phyloP scores from a whole-genome alignment of 2,113 vertebrate genomes.

The Puntigrus tetrazona region DNA sequence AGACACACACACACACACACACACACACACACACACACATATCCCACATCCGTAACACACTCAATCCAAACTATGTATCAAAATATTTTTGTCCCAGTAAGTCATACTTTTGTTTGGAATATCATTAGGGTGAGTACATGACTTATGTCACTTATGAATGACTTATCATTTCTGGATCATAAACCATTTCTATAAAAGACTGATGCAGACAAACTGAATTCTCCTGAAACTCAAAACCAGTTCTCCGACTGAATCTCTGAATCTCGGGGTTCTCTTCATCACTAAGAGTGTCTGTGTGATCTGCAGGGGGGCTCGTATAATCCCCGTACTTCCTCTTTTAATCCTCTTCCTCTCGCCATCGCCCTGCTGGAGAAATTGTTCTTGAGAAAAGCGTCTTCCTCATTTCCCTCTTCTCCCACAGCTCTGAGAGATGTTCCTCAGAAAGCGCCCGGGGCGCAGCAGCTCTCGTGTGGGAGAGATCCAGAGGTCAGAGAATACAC shows the following conservation, averaged over 20 bases:
- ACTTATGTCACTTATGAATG: not conserved
- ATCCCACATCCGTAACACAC: too few species aligned
- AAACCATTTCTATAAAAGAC: not conserved
- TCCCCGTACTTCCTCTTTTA: conserved; percentile 69
- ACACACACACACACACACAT: too few species aligned
- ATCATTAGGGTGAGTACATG: not conserved
- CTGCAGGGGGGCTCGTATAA: conserved; percentile 55
- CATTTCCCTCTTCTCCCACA: conserved; percentile 74
- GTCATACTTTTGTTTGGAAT: not conserved
- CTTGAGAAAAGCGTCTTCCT: conserved; percentile 64
- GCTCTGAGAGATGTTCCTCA: conserved; percentile 74
- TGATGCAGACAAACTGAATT: not conserved
- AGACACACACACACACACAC: too few species aligned
- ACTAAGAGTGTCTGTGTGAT: not conserved
- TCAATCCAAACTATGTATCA: not conserved
- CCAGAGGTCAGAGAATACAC: conserved; percentile 66
- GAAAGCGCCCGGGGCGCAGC: conserved; percentile 67
- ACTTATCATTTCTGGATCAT: not conserved
- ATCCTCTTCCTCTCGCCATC: conserved; percentile 68
- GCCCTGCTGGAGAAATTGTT: conserved; percentile 60
- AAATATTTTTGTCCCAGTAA: not conserved
- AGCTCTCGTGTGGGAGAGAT: conserved; percentile 75
- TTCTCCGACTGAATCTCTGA: not conserved
- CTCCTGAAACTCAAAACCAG: too few species aligned
- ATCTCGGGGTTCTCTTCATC: not conserved